phyloP scores from a whole-genome alignment of 1,140 invertebrate species.

The Zophobas atratus region DNA sequence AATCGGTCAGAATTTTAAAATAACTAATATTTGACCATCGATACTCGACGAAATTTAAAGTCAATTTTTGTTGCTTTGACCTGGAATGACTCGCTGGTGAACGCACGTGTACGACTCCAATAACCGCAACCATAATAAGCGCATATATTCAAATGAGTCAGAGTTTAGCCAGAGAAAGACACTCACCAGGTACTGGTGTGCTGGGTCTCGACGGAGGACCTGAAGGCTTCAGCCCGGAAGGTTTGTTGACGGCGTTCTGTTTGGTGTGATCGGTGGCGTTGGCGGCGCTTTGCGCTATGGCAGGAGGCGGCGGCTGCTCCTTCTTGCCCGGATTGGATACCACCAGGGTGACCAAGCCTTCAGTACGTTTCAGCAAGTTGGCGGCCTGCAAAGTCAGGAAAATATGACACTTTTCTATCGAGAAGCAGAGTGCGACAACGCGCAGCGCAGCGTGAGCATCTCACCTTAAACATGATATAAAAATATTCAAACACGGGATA shows the following conservation, averaged over 20 bases:
- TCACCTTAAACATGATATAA: constrained; percentile 45
- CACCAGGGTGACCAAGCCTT: constrained; percentile 88
- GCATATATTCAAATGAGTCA: no score
- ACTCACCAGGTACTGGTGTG: constrained; percentile 64
- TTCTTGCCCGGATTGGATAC: constrained; percentile 90
- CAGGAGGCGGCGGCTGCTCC: constrained; percentile 68
- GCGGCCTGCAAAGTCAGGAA: constrained; percentile 78
- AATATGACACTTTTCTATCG: constrained; percentile 6
- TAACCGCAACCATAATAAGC: no score
- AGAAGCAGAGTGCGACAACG: not conserved
- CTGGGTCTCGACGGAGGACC: constrained; percentile 64
- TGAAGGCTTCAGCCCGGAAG: constrained; percentile 57
- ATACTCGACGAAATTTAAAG: no score
- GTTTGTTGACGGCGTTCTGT: constrained; percentile 55
- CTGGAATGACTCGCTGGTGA: no score
- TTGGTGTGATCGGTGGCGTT: constrained; percentile 49
- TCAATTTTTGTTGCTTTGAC: no score
- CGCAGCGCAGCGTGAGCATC: constrained; percentile 5
- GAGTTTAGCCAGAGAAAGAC: no score
- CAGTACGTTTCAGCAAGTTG: constrained; percentile 86
- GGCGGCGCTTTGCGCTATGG: constrained; percentile 58
- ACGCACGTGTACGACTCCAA: no score
- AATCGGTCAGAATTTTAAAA: no score
- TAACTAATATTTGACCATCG: no score
- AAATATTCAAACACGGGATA: constrained; percentile 40